Base-by-base conservation (phyloP, 1,140 invertebrate genomes). In the Scylla paramamosain region DNA sequence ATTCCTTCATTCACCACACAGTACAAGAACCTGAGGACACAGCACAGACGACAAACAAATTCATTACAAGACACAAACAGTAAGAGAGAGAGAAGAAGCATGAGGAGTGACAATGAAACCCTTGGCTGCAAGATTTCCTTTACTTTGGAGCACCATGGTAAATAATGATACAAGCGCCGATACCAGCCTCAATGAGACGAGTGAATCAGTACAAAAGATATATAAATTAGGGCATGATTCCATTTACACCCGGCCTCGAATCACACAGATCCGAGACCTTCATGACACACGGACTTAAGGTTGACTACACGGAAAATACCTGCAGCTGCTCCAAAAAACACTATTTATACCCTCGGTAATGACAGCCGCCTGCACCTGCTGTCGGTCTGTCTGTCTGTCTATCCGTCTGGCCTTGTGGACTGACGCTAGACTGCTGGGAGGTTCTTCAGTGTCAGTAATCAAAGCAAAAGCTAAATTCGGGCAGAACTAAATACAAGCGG, bases 111-210 rank as follows among this genome's bases (percentile, higher is more conserved):
- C 2, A 59, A 59, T 59, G 10, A 59, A 59, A 59, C 3, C 0
- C 2, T 39, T 3, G 2, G 52, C 10, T 16, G 52, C 82, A 93
- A 93, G 91, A 93, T 93, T 93, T 93, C 83, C 82, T 93, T 93
- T 93, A 93, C 92, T 93, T 84, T 84, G 84, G 92, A 93, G 92
- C 92, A 93, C 92, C 92, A 93, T 84, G 92, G 92, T 93, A 93
- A 93, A 93, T 93, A 93, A 93, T 93, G 92, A 93, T 93, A 93
- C 92, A 93, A 84, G n/a, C 82, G 92, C 77, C 92, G 48, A 45
- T 84, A 45, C 20, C 46, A 93, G 83, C 46, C 48, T 83, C 32
- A 84, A 28, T 67, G 92, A 84, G 25, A 93, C 92, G n/a, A 93
- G 83, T 84, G 92, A 84, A 93, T 93, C 82, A 48, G 52, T 93